Conservation (phyloP, 2,888 invertebrate species). For the Drosophila robusta region DNA sequence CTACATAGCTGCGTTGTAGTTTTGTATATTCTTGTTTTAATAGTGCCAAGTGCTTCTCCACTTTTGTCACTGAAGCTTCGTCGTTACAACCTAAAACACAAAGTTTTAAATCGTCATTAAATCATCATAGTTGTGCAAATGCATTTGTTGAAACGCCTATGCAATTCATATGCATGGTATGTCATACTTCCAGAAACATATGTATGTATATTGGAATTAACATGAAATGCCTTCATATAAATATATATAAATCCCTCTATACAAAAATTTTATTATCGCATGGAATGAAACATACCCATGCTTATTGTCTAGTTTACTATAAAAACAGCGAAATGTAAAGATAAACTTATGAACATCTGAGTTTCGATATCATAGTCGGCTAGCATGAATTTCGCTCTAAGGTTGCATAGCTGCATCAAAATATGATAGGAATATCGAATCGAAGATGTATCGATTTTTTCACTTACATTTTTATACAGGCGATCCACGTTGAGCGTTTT, state of each 20-base stretch:
- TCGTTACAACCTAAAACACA: conserved; percentile 47
- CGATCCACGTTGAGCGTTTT: neutral
- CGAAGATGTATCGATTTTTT: conserved; percentile 14
- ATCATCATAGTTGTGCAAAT: neutral
- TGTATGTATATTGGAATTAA: neutral
- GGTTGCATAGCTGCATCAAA: conserved; percentile 20
- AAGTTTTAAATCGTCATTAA: neutral
- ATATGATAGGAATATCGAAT: conserved; percentile 4
- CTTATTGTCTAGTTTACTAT: conserved; percentile 13
- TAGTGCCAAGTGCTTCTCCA: conserved; percentile 93
- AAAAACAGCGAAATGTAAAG: conserved; percentile 10
- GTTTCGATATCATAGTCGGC: conserved; percentile 15
- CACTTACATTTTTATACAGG: neutral
- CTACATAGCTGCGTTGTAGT: conserved; percentile 92
- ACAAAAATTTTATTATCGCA: neutral
- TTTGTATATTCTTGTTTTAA: conserved; percentile 96
- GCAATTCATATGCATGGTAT: neutral
- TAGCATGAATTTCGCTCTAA: conserved; percentile 14
- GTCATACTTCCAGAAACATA: neutral
- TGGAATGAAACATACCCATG: conserved; percentile 41
- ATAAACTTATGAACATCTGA: conserved; percentile 23
- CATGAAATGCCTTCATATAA: neutral
- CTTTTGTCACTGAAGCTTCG: conserved; percentile 85
- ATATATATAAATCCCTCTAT: neutral
- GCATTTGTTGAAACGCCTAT: neutral